A percentile compares a stretch with the other conserved stretches of the same genome.
phyloP scores from a whole-genome alignment of 2,888 invertebrate species.

The Drosophila borealis region DNA sequence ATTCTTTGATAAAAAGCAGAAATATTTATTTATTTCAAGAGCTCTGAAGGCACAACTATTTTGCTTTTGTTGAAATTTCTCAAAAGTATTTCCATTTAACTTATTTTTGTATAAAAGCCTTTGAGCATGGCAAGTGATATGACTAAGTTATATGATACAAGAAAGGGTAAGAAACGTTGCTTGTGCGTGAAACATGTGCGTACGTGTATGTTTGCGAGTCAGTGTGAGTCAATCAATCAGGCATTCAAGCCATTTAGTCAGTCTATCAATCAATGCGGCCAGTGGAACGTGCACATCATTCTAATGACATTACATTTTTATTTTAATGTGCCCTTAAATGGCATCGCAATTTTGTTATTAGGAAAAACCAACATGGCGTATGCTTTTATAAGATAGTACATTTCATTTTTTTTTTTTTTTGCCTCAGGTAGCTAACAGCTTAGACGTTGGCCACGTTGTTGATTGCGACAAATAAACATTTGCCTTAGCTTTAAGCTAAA shows the following conservation, averaged over 20 bases:
- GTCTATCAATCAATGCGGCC: conserved; percentile 71
- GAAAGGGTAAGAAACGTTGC: conserved; percentile 9
- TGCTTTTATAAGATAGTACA: conserved; percentile 26
- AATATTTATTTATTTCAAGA: too few species aligned
- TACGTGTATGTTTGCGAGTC: conserved; percentile 41
- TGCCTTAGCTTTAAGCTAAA: conserved; percentile 15
- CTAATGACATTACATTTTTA: conserved; percentile 67
- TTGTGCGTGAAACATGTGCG: conserved; percentile 30
- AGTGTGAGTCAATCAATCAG: conserved; percentile 73
- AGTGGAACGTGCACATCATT: conserved; percentile 65
- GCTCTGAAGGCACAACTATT: too few species aligned
- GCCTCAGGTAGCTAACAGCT: conserved; percentile 8
- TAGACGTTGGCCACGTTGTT: conserved; percentile 13
- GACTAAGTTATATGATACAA: conserved; percentile 4
- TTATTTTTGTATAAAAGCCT: neutral
- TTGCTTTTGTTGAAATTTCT: too few species aligned
- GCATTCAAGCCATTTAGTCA: conserved; percentile 77
- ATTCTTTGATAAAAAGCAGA: too few species aligned
- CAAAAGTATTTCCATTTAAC: too few species aligned
- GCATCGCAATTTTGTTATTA: conserved; percentile 5
- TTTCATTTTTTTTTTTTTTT: conserved; percentile 1
- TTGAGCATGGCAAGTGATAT: neutral
- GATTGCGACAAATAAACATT: conserved; percentile 37
- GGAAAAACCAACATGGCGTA: conserved; percentile 21
- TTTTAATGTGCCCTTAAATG: conserved; percentile 58